Evolutionary conservation across 2,113 vertebrate genomes (phyloP).

Genomic region (Fulica atra): DNA sequence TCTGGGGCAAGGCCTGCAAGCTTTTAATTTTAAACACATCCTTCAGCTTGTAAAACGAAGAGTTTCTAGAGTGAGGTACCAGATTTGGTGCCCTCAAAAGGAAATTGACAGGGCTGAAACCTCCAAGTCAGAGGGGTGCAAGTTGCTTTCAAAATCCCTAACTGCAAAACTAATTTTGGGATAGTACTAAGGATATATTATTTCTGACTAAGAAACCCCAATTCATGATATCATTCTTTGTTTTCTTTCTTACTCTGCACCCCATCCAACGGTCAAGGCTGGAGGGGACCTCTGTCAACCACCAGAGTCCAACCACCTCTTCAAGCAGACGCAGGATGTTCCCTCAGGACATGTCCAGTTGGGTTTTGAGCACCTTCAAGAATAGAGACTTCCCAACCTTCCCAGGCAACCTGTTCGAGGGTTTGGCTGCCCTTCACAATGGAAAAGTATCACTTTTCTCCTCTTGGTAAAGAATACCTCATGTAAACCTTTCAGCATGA

Average conservation of each 20-base stretch:
- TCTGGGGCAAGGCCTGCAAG: fast-evolving
- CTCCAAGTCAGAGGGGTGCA: neutral
- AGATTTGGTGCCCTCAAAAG: neutral
- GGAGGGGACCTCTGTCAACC: neutral
- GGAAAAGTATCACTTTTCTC: neutral
- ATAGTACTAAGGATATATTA: too few species aligned
- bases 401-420: neutral
- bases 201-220: neutral
- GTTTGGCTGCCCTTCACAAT: neutral
- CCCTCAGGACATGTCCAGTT: fast-evolving
- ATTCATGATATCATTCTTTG: neutral
- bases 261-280: neutral
- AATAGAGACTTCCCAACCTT: neutral
- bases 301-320: fast-evolving
- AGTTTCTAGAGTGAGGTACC: neutral
- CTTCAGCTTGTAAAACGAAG: neutral
- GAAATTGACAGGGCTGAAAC: neutral
- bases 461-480: neutral
- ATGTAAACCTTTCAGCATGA: neutral
- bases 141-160: neutral
- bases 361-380: neutral
- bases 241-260: neutral
- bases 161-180: neutral
- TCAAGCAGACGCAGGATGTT: neutral
- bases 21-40: neutral